Evolutionary conservation across 2,113 vertebrate species (phyloP), one percentile per base, ranked within the genome.

Genomic region (Bubalus kerabau): DNA sequence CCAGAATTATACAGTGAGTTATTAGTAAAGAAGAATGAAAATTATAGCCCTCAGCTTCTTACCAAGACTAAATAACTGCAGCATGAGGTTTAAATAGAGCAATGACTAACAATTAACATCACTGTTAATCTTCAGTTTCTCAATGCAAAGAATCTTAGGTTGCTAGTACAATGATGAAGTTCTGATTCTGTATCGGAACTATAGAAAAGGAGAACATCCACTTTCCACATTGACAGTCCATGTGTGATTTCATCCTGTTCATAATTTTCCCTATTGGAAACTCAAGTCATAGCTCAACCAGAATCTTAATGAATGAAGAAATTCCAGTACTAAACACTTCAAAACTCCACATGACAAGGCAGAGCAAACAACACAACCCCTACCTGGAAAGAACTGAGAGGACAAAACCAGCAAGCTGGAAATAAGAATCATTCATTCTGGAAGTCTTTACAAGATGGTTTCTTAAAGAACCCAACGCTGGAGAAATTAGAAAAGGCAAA

Each of bases 291-390:
- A 95, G 48, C 64, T 90, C 46, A 59, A 78, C 76, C 43, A 40
- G 60, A 96, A 96, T 92, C 43, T 24, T 93, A 92, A 96, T 78
- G 36, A 83, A 94, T 94, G 92, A 92, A 95, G 92, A 94, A 94
- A 93, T 87, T 94, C 21, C 40, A 94, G 19, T 40, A 28, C 30
- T 87, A 86, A 96, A 91, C 16, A 88, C 81, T 82, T 90, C n/a
- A 94, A 64, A 95, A 88, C 76, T 67, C 85, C 71, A 92, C 59
- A 46, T 9, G 86, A 92, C 43, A 62, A 87, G 40, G 59, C 50
- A 78, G 17, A 60, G 64, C 46, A 91, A 96, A 94, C 36, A 90
- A 80, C 7, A 23, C 6, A 28, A 89, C 30, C 4, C 40, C 76
- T 95, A 94, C 76, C 82, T 90, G 52, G 57, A 92, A 97, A 86